Conservation (phyloP, 2,113 vertebrate genomes). For the Bothrops jararaca region DNA sequence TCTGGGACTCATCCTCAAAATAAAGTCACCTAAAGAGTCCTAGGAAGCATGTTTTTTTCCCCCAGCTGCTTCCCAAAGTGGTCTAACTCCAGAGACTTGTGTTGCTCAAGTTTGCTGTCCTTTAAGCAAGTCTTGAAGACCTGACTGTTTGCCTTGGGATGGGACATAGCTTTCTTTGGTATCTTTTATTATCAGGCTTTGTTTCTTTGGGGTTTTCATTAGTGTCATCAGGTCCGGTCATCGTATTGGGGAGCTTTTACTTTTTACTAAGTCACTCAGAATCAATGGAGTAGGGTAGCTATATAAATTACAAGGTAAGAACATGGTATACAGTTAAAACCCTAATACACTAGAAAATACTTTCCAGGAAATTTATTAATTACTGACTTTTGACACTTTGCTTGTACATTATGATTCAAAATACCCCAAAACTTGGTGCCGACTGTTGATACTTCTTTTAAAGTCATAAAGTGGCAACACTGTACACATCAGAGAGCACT, state of each 20-base stretch:
- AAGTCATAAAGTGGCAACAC: not conserved
- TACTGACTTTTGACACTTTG: not conserved
- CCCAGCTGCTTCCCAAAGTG: not conserved
- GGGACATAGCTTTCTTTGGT: not conserved
- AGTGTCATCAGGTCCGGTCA: not conserved
- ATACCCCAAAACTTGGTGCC: not conserved
- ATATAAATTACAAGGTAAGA: not conserved
- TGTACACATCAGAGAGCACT: not conserved
- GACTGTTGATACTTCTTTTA: not conserved
- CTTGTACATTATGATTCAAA: not conserved
- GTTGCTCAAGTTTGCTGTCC: not conserved
- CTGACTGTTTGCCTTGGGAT: not conserved
- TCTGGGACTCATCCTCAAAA: not conserved
- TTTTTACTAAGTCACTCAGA: not conserved
- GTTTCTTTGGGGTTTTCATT: not conserved
- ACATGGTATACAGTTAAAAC: not conserved
- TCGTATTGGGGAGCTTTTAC: not conserved
- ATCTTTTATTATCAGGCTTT: not conserved
- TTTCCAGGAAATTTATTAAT: not conserved
- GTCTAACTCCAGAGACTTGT: not conserved
- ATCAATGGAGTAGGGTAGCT: not conserved
- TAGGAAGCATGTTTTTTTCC: not conserved
- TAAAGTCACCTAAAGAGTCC: not conserved
- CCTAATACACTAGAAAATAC: not conserved
- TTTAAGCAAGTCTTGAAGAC: not conserved